Evolutionary conservation across 2,113 vertebrate genomes (phyloP), one percentile per base, ranked within the genome.

Genomic region (Cathartes aura): DNA sequence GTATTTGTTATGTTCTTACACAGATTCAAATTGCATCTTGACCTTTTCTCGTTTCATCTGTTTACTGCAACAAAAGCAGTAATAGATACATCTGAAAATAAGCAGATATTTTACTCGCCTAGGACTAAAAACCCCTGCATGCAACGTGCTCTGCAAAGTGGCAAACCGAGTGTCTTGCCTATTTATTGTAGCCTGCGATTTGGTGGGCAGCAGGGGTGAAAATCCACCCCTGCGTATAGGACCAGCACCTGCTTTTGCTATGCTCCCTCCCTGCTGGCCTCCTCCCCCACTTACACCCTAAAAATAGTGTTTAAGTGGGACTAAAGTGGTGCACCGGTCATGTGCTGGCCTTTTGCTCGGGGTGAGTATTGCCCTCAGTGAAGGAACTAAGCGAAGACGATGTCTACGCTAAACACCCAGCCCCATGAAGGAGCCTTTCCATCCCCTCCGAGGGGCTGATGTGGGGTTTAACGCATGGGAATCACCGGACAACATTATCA

Each of bases 1-100:
- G 90, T 97, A 96, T 98, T 97, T 98, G 94, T 91, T 96, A 81
- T 89, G 91, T 96, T 96, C 96, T 96, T 98, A 96, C 96, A 97
- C 86, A 95, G 97, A 98, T 93, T 98, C 97, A 98, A 95, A 98
- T 96, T 96, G 97, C 97, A 98, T 97, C 62, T 94, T 98, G 97
- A 98, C 97, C 98, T 98, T 98, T 98, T 97, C 93, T 95, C 38
- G 13, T 95, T 92, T 95, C 92, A 98, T 96, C 94, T 97, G 95
- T 98, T 98, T 98, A 97, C 96, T 95, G 73, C 96, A 96, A 98
- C 95, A 98, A 98, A 97, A 96, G 94, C 82, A 89, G 95, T 76
- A 82, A 90, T 34, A 94, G 94, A 96, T 84, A 97, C 90, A 68
- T 87, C 70, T 79, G 56, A 95, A 97, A 97, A 91, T 59, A 95